These are phyloP conservation scores for Apocrypta bakeri DNA, from an alignment of 1,140 invertebrate species.

Conservation along the genomic window DNA sequence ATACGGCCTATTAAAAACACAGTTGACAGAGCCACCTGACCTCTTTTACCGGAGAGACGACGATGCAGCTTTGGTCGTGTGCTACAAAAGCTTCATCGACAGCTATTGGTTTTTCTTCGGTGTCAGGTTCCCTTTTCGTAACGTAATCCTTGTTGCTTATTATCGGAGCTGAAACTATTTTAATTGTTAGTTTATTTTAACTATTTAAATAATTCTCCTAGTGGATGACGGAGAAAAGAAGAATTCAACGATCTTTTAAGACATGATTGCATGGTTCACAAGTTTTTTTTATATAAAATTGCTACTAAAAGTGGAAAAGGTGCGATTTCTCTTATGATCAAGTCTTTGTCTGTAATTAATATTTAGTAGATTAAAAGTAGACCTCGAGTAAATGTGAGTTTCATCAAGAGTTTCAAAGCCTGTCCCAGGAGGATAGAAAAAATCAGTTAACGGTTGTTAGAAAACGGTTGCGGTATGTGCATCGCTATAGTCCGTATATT, in stretches of 20 bases:
- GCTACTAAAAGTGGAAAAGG: too few species aligned
- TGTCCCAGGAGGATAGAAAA: too few species aligned
- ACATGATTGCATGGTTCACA: too few species aligned
- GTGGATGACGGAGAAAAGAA: background rate
- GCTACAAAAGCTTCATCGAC: background rate
- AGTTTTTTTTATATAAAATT: too few species aligned
- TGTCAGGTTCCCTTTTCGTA: background rate
- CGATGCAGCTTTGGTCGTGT: conserved; percentile 8
- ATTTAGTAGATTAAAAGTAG: too few species aligned
- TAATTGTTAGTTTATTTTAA: conserved; percentile 8
- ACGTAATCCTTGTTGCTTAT: background rate
- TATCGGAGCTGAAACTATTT: conserved; percentile 3
- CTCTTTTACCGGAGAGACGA: conserved; percentile 41
- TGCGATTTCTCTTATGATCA: too few species aligned
- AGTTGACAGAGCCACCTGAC: conserved; percentile 51
- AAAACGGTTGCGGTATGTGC: too few species aligned
- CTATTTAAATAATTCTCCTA: conserved; percentile 11
- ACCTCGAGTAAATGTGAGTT: too few species aligned
- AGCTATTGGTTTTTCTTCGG: background rate
- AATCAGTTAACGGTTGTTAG: too few species aligned
- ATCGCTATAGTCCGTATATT: too few species aligned
- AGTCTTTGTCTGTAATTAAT: too few species aligned
- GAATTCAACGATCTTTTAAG: background rate
- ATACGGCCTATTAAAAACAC: conserved; percentile 49
- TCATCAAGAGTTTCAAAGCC: too few species aligned